Conservation (phyloP, 2,888 invertebrate species). For the Protonemura montana region DNA sequence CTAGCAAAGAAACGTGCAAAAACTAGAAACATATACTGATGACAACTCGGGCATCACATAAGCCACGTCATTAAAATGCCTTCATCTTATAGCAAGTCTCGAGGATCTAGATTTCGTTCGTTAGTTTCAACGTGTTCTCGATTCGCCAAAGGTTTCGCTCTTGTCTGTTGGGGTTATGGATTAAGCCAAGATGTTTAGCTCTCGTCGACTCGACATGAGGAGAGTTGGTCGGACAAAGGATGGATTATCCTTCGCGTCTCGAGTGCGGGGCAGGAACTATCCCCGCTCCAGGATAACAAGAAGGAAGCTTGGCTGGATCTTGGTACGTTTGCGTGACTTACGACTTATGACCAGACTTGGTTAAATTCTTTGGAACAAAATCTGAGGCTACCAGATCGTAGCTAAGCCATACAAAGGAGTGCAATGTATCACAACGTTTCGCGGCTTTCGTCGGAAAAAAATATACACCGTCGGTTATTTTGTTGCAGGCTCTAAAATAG, state of each 20-base stretch:
- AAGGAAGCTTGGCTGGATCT: not conserved
- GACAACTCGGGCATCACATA: no score
- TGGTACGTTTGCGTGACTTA: not conserved
- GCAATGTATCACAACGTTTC: not conserved
- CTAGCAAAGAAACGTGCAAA: not conserved
- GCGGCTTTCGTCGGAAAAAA: not conserved
- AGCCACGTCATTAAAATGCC: no score
- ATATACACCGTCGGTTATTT: not conserved
- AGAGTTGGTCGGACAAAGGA: constrained; percentile 31
- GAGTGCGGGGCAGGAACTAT: not conserved
- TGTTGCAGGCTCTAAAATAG: not conserved
- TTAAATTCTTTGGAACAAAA: not conserved
- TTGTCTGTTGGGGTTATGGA: constrained; percentile 28
- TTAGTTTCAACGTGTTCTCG: constrained; percentile 5
- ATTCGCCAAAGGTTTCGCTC: not conserved
- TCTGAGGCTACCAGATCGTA: not conserved
- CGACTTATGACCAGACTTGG: not conserved
- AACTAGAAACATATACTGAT: not conserved
- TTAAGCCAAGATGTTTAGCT: constrained; percentile 32
- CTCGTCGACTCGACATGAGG: constrained; percentile 1
- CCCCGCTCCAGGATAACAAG: not conserved
- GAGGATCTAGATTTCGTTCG: not conserved
- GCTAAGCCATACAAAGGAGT: not conserved
- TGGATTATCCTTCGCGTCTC: not conserved
- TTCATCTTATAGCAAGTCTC: not conserved